phyloP scores from a whole-genome alignment of 2,888 invertebrate species.

The Steromphala cineraria region DNA sequence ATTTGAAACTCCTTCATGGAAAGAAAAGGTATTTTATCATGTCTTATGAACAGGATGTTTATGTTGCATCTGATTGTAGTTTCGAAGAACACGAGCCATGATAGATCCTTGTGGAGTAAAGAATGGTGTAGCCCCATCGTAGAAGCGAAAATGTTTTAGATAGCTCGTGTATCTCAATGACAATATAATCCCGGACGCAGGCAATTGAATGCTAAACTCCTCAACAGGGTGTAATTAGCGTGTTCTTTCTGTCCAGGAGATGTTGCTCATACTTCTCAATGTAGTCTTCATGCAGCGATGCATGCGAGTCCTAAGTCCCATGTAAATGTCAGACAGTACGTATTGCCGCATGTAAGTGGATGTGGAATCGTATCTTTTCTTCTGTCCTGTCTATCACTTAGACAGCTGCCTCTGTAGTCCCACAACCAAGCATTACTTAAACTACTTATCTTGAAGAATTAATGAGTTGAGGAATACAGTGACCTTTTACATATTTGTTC shows the following conservation, averaged over 20 bases:
- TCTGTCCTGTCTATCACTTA: neutral
- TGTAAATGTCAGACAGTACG: neutral
- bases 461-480: no score
- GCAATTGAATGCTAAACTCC: conserved; percentile 2
- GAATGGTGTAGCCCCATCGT: no score
- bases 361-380: neutral
- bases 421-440: no score
- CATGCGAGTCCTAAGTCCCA: neutral
- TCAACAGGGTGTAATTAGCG: neutral
- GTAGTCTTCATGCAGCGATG: neutral
- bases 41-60: no score
- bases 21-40: no score
- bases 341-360: neutral
- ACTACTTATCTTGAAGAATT: no score
- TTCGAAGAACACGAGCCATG: no score
- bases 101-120: no score
- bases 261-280: conserved; percentile 8
- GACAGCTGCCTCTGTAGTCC: neutral
- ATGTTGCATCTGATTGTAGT: no score
- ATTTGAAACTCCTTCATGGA: no score
- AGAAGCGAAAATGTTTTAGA: no score
- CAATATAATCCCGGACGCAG: neutral
- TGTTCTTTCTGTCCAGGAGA: neutral
- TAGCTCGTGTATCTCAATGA: neutral
- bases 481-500: no score